These are phyloP conservation scores for Lycorma delicatula DNA, from an alignment of 1,140 invertebrate genomes.

Conservation along the genomic window DNA sequence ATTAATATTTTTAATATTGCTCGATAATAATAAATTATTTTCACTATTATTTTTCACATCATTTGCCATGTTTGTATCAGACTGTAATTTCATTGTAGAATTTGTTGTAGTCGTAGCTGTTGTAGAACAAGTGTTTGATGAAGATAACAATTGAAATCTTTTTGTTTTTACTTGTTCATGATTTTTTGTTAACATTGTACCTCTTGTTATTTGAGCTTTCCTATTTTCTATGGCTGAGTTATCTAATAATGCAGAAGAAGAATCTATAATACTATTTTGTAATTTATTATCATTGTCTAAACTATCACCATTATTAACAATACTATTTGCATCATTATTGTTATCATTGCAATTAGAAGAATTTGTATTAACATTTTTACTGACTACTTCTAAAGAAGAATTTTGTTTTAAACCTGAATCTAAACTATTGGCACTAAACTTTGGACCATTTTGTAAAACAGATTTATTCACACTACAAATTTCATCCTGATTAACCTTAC, in stretches of 20 bases:
- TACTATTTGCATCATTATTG: constrained; percentile 14
- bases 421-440: neutral
- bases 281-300: neutral
- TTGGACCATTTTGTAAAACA: neutral
- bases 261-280: neutral
- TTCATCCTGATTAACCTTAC: neutral
- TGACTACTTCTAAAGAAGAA: too few species aligned
- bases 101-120: too few species aligned
- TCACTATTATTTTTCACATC: too few species aligned
- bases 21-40: too few species aligned
- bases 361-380: too few species aligned
- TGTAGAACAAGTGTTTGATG: too few species aligned
- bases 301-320: neutral
- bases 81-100: too few species aligned
- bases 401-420: neutral
- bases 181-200: constrained; percentile 35
- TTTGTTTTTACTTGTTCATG: constrained; percentile 36
- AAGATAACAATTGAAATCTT: constrained; percentile 16
- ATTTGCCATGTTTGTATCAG: too few species aligned
- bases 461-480: constrained; percentile 1
- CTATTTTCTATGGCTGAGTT: constrained; percentile 23
- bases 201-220: constrained; percentile 31
- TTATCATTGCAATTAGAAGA: neutral
- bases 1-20: too few species aligned
- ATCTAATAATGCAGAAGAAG: neutral